Base-by-base conservation (phyloP, 2,113 vertebrate species). In the Solea solea region DNA sequence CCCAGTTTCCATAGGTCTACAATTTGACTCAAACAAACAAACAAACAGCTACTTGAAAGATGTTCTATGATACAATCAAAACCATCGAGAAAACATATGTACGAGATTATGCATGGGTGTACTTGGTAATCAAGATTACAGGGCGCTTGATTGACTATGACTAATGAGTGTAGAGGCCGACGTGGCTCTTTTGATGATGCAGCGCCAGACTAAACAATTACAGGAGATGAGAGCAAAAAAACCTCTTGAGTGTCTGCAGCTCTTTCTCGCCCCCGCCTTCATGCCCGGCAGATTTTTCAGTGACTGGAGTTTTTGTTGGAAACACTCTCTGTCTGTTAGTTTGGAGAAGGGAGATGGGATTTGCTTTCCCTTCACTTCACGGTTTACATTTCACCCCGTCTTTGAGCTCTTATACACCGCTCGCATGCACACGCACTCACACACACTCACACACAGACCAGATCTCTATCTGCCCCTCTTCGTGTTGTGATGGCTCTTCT, bases 401-500 rank as follows among this genome's bases (percentile, higher is more conserved):
- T 34, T 34, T 34, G 5, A 21, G 21, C 21, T 21, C 21, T 21
- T 21, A 21, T 1, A 21, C 21, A 21, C 21, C 1, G 34, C 34
- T 4, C 34, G 34, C 34, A 34, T 34, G 34, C 34, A 34, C 34
- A 34, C 34, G 2, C 34, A 21, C 21, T 1, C 21, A 21, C 21
- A 21, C 21, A 21, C 21, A 21, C 21, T 1, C 21, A 21, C 21
- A 21, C 34, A 7, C 7, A 61, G 15, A 15, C 11, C 13, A 14
- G 41, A 34, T 12, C 66, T 46, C 46, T 39, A 49, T 8, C 39
- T 39, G 40, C 54, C 15, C 46, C 16, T 21, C 45, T 3, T 5
- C 16, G 46, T 67, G 51, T 76, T 82, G 59, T 63, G 57, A 76
- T 74, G 21, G 25, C 53, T 48, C 44, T 45, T 28, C 44, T 45